phyloP scores from a whole-genome alignment of 2,888 invertebrate genomes.

The Ischnura elegans region DNA sequence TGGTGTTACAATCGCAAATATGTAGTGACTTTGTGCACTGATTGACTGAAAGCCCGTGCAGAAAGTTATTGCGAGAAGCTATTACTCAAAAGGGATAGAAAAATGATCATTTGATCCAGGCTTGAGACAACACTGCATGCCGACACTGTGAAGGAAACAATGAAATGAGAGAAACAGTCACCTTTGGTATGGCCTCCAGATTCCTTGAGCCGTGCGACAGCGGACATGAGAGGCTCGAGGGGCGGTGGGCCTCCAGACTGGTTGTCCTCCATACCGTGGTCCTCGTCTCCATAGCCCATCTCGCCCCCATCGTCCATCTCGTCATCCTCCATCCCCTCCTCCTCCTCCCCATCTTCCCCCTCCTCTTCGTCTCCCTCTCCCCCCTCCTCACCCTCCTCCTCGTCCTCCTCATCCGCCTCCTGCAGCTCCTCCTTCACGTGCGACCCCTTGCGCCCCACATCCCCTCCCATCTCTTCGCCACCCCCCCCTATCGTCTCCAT shows the following conservation, averaged over 20 bases:
- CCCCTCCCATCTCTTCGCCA: not conserved
- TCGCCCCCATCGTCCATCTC: constrained; percentile 23
- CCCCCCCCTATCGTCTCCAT: constrained; percentile 54
- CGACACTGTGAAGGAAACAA: not conserved
- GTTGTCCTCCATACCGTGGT: constrained; percentile 57
- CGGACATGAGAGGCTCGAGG: constrained; percentile 24
- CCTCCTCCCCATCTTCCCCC: constrained; percentile 33
- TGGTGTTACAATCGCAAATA: too few species aligned
- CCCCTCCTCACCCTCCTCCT: constrained; percentile 48
- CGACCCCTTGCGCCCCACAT: not conserved
- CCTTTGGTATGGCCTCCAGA: constrained; percentile 24
- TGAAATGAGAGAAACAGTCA: not conserved
- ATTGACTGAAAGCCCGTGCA: too few species aligned
- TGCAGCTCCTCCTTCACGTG: constrained; percentile 45
- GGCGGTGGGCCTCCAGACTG: constrained; percentile 34
- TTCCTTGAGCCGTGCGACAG: constrained; percentile 46
- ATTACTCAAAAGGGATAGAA: too few species aligned
- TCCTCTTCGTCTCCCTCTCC: constrained; percentile 54
- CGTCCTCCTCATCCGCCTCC: constrained; percentile 49
- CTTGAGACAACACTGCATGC: not conserved
- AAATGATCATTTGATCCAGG: too few species aligned
- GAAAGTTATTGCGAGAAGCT: too few species aligned
- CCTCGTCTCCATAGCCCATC: constrained; percentile 41
- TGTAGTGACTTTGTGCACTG: too few species aligned
- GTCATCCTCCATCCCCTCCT: constrained; percentile 16